Base-by-base conservation (phyloP, 2,113 vertebrate genomes). In the Asarcornis scutulata region DNA sequence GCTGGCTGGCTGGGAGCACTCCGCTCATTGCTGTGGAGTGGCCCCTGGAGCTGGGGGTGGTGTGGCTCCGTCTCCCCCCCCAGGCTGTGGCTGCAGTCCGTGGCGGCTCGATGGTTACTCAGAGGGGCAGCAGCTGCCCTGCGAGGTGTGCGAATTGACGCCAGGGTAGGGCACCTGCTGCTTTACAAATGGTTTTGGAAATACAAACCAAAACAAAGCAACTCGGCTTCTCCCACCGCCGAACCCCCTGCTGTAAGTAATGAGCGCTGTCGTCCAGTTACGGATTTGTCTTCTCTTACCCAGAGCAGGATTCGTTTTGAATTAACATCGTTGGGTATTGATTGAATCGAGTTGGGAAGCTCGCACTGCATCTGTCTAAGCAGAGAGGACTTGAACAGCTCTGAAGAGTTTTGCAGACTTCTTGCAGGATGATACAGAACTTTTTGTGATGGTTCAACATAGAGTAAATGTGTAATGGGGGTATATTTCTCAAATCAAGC, bases 151-250 rank as follows among this genome's bases (percentile, higher is more conserved):
- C 11, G 74, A 34, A 9, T 13, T 5, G 85, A 17, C 2, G 32
- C 76, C 7, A 11, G 44, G 3, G 1, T 3, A 11, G 58, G 72
- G 58, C 17, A 5, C 73, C 67, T 29, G 46, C 46, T 55, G 69
- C 2, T 13, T 46, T 20, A 42, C 53, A 23, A 4, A 23, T 12
- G 11, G 26, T 52, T 68, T 32, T 27, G 20, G 18, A 46, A 50
- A 16, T 9, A 13, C 31, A 72, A 40, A 68, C 22, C 36, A 42
- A 42, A 38, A 8, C 22, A 6, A 42, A 42, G 13, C 13, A 9
- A 1, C 7, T 40, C 55, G 36, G 6, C 48, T 29, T 73, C 23
- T 48, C 26, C 29, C 55, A 0, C 1, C 18, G 2, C 31, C 7
- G 21, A 58, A 3, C 12, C 36, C 42, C 88, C 93, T 17, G 58